phyloP scores from a whole-genome alignment of 2,888 invertebrate species.

The Meloe dianella region DNA sequence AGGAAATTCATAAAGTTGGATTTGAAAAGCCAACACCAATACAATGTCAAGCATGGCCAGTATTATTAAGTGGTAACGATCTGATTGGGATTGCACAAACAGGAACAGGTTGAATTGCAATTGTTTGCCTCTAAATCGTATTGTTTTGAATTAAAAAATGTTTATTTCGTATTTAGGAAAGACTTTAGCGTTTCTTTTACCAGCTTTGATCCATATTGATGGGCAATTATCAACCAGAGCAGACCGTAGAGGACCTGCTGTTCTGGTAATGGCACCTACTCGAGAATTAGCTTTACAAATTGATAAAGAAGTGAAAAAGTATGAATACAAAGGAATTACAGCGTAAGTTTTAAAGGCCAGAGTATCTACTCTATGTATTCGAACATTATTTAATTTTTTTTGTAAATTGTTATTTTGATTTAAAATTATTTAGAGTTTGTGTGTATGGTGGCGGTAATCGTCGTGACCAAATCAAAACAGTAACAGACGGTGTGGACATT shows the following conservation, averaged over 20 bases:
- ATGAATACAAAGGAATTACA: constrained; percentile 84
- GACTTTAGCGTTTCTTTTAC: constrained; percentile 91
- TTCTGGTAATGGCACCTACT: constrained; percentile 89
- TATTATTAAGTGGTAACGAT: constrained; percentile 88
- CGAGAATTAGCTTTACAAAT: constrained; percentile 93
- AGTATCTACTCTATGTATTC: neutral
- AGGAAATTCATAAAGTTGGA: constrained; percentile 79
- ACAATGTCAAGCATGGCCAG: constrained; percentile 94
- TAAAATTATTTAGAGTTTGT: constrained; percentile 69
- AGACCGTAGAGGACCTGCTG: constrained; percentile 81
- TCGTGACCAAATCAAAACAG: constrained; percentile 75
- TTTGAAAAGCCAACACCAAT: constrained; percentile 89
- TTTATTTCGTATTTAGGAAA: constrained; percentile 68
- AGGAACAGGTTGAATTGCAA: constrained; percentile 66
- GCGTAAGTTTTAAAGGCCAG: constrained; percentile 63
- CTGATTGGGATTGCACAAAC: constrained; percentile 97
- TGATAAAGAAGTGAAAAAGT: constrained; percentile 88
- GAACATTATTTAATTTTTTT: neutral
- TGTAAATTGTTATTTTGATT: neutral
- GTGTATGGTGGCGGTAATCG: constrained; percentile 91
- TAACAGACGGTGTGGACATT: constrained; percentile 86
- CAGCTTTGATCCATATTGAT: constrained; percentile 92
- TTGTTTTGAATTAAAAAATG: neutral
- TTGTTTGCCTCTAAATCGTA: neutral
- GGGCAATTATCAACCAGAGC: constrained; percentile 77